These are phyloP conservation scores for Perca fluviatilis DNA, from an alignment of 2,113 vertebrate genomes.

Conservation along the genomic window DNA sequence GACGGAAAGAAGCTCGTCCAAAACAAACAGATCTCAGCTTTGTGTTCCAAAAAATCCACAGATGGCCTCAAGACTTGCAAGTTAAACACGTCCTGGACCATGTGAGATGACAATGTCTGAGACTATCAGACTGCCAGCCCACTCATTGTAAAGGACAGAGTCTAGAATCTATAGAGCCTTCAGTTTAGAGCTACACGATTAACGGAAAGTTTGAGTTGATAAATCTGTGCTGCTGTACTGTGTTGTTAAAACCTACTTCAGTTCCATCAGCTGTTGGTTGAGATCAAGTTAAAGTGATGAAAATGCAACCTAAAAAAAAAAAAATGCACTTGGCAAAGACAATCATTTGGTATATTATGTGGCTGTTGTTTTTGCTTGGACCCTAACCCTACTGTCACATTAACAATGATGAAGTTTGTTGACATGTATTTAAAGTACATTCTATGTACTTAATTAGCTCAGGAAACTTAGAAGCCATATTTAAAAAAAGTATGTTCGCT, in stretches of 20 bases:
- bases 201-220: slow-evolving; percentile 3
- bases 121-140: slow-evolving; percentile 25
- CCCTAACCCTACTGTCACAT: not conserved
- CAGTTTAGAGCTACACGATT: not conserved
- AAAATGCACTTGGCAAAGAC: not conserved
- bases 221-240: not conserved
- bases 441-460: not conserved
- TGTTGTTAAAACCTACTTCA: not conserved
- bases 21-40: slow-evolving; percentile 58
- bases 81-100: slow-evolving; percentile 68
- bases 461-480: not conserved
- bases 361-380: not conserved
- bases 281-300: not conserved
- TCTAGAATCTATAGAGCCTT: slow-evolving; percentile 17
- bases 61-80: slow-evolving; percentile 69
- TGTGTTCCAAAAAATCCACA: slow-evolving; percentile 60
- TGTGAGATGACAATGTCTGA: slow-evolving; percentile 65
- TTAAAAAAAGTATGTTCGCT: not conserved
- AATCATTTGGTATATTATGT: slow-evolving; percentile 2
- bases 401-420: not conserved
- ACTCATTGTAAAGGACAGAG: slow-evolving; percentile 20
- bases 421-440: not conserved
- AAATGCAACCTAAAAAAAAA: slow-evolving; percentile 6
- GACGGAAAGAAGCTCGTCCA: slow-evolving; percentile 44
- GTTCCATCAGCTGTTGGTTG: not conserved